phyloP scores from a whole-genome alignment of 2,797 vertebrate species.

The Cuniculus paca region DNA sequence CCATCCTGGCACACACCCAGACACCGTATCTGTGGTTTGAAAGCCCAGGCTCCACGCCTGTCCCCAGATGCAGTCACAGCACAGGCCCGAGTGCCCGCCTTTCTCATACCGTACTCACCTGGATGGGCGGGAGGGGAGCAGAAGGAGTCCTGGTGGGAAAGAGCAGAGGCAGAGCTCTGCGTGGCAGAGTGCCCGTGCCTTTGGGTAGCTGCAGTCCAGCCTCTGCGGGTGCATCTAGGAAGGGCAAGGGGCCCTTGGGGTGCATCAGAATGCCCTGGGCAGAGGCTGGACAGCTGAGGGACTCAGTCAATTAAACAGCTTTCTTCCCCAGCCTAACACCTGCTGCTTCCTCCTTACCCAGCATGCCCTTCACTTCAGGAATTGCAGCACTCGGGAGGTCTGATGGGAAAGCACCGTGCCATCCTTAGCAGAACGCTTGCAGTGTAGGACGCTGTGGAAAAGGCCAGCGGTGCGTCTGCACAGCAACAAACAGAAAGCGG shows the following conservation, averaged over 20 bases:
- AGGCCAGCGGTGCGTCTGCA: not conserved
- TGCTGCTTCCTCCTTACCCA: not conserved
- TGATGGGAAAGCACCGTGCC: not conserved
- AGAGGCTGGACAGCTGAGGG: not conserved
- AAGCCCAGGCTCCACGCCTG: not conserved
- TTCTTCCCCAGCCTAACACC: not conserved
- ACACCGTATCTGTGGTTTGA: no score
- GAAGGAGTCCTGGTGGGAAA: not conserved
- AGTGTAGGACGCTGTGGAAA: not conserved
- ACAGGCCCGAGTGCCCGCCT: accelerated
- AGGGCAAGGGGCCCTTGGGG: not conserved
- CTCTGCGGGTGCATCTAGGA: not conserved
- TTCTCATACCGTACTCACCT: not conserved
- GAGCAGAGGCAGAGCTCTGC: not conserved
- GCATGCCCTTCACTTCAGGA: not conserved
- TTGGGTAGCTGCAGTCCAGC: not conserved
- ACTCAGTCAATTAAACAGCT: not conserved
- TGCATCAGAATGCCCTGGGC: not conserved
- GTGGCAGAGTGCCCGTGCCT: accelerated
- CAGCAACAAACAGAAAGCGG: accelerated
- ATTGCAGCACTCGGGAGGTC: not conserved
- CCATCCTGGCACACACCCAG: not conserved
- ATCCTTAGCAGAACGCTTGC: not conserved
- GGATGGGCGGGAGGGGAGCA: not conserved
- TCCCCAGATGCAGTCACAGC: not conserved